Evolutionary conservation across 2,797 vertebrate genomes (phyloP).

Genomic region (Coregonus sp.): DNA sequence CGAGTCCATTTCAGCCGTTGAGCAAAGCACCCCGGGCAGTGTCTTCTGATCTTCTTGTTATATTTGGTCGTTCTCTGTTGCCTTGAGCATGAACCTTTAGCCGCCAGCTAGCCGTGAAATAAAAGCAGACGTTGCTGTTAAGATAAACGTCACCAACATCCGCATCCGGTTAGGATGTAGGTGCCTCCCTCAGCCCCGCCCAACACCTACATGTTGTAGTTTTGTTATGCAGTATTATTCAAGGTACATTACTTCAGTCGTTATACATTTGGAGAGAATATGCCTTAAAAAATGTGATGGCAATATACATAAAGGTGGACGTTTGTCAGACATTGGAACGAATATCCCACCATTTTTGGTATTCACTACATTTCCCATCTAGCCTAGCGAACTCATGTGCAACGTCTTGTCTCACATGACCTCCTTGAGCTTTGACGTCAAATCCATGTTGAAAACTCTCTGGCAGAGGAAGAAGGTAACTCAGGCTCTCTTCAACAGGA

Average conservation of each 20-base stretch:
- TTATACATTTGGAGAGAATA: not conserved
- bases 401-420: conserved; percentile 34
- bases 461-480: not conserved
- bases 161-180: conserved; percentile 64
- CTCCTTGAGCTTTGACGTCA: not conserved
- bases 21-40: not conserved
- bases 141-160: conserved; percentile 64
- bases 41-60: not conserved
- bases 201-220: not conserved
- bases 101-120: conserved; percentile 31
- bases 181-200: conserved; percentile 3
- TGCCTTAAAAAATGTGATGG: not conserved
- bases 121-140: conserved; percentile 41
- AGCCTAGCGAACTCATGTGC: conserved; percentile 24
- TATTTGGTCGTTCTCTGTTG: conserved; percentile 10
- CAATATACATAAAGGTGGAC: not conserved
- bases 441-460: not conserved
- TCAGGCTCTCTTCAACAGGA: not conserved
- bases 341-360: not conserved
- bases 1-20: conserved; percentile 22
- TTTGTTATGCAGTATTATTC: not conserved
- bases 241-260: not conserved
- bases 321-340: not conserved
- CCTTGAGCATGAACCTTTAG: not conserved
- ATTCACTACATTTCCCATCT: conserved; percentile 62